A percentile compares a stretch with the other conserved stretches of the same genome.
These are phyloP conservation scores for Drosophila setosimentum DNA, from an alignment of 2,888 invertebrate species.

Conservation along the genomic window DNA sequence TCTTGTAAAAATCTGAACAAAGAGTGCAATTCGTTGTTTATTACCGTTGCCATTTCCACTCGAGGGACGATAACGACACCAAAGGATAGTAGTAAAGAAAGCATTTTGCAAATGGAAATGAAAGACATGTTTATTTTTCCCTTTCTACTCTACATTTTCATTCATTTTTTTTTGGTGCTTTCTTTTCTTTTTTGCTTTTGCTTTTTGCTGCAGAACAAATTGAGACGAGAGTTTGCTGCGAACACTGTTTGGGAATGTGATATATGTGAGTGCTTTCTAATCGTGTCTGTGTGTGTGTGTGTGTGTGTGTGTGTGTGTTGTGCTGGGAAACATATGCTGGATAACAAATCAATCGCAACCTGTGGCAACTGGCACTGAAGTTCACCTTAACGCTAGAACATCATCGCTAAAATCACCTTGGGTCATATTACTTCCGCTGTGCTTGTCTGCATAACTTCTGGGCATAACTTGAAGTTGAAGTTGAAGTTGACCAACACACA, in stretches of 20 bases:
- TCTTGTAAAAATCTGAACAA: constrained; percentile 38
- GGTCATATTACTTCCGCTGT: constrained; percentile 69
- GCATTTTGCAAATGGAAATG: constrained; percentile 34
- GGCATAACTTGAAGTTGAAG: neutral
- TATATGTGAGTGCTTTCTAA: constrained; percentile 42
- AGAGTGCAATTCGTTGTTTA: constrained; percentile 71
- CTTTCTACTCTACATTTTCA: neutral
- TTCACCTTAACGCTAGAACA: constrained; percentile 14
- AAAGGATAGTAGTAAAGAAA: neutral
- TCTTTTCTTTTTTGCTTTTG: neutral
- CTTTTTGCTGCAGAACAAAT: constrained; percentile 32
- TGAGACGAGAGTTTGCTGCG: constrained; percentile 40
- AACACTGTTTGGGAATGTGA: constrained; percentile 48
- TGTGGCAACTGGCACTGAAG: constrained; percentile 24
- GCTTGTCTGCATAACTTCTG: neutral
- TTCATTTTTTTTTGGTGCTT: neutral
- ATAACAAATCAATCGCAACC: constrained; percentile 74
- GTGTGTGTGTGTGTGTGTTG: constrained; percentile 23
- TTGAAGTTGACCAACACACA: neutral
- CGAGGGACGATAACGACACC: constrained; percentile 30
- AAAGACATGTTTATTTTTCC: constrained; percentile 7
- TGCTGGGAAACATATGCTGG: constrained; percentile 68
- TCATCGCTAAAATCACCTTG: constrained; percentile 39
- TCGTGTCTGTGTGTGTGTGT: constrained; percentile 4
- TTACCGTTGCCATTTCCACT: constrained; percentile 60